Evolutionary conservation across 2,113 vertebrate species (phyloP).

Genomic region (Mirounga angustirostris): DNA sequence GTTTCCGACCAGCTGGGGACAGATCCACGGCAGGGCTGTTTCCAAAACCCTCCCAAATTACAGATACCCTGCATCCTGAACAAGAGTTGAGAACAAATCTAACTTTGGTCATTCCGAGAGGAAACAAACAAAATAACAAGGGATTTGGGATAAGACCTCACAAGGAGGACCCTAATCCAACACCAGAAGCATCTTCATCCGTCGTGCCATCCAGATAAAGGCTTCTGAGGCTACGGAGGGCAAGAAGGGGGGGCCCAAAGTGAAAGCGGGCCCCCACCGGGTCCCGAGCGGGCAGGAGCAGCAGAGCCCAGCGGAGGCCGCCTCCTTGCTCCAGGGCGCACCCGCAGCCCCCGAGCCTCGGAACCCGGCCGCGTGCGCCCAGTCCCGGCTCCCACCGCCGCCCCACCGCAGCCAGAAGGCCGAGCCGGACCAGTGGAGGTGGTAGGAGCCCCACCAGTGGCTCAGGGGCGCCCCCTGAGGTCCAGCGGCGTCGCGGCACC

Average conservation of each 20-base stretch:
- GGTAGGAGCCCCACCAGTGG: not conserved
- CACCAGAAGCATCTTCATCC: conserved; percentile 30
- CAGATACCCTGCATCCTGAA: not conserved
- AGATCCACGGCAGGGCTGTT: not conserved
- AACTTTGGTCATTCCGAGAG: not conserved
- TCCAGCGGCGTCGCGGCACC: conserved; percentile 48
- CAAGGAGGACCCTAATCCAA: not conserved
- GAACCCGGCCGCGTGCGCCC: not conserved
- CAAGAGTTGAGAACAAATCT: not conserved
- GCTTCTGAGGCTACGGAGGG: not conserved
- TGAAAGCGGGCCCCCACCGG: fast-evolving
- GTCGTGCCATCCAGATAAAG: not conserved
- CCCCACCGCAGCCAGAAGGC: not conserved
- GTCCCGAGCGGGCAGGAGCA: not conserved
- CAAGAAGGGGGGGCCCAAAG: not conserved
- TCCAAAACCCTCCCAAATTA: not conserved
- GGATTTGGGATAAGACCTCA: conserved; percentile 1
- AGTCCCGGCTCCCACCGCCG: not conserved
- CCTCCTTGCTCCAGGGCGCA: not conserved
- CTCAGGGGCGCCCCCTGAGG: conserved; percentile 81
- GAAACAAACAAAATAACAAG: not conserved
- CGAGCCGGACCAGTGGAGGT: not conserved
- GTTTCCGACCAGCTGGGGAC: not conserved
- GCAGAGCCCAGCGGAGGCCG: not conserved
- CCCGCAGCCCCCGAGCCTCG: not conserved